phyloP scores from a whole-genome alignment of 2,888 invertebrate genomes.

The Autographa pulchrina region DNA sequence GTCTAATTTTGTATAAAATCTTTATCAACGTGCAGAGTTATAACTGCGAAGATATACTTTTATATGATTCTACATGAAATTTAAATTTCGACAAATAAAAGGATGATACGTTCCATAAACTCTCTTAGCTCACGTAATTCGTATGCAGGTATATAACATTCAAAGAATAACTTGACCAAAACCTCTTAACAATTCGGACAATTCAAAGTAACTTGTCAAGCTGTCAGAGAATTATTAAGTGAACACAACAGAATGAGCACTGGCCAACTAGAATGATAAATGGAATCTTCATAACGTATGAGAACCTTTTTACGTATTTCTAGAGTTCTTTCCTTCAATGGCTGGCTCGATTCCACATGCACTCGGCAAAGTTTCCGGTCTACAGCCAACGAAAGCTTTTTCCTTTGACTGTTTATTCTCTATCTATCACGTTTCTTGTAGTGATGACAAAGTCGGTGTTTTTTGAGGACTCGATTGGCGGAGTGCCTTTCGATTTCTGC shows the following conservation, averaged over 20 bases:
- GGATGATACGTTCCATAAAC: too few relatives aligned
- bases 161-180: conserved; percentile 14
- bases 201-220: conserved; percentile 35
- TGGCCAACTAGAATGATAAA: conserved; percentile 57
- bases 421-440: conserved; percentile 51
- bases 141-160: too few relatives aligned
- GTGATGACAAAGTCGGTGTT: conserved; percentile 40
- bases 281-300: conserved; percentile 45
- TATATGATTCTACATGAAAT: too few relatives aligned
- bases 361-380: conserved; percentile 55
- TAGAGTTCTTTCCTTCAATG: conserved; percentile 30
- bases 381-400: conserved; percentile 65
- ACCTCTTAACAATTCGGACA: conserved; percentile 22
- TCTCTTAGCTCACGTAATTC: too few relatives aligned
- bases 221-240: conserved; percentile 42
- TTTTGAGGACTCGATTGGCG: conserved; percentile 7
- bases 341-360: conserved; percentile 48
- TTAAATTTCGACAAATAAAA: too few relatives aligned
- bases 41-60: too few relatives aligned
- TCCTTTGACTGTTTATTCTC: conserved; percentile 60
- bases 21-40: too few relatives aligned
- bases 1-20: too few relatives aligned
- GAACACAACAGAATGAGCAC: conserved; percentile 39
- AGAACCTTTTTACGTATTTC: conserved; percentile 49
- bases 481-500: background rate